phyloP scores from a whole-genome alignment of 1,140 invertebrate genomes.

The Diorhabda elongata region DNA sequence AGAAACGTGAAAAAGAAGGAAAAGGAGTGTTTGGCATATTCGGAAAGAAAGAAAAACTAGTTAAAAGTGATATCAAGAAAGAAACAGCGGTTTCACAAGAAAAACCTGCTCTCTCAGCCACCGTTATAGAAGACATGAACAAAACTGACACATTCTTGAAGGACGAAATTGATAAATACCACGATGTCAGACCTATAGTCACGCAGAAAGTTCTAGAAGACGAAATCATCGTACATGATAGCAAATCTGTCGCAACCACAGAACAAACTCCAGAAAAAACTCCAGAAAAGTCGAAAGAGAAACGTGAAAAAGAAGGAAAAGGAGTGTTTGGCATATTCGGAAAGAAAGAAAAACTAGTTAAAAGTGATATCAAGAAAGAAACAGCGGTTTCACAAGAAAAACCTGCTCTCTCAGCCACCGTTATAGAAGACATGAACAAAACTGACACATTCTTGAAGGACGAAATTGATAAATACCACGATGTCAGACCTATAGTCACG shows the following conservation, averaged over 20 bases:
- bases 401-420: neutral
- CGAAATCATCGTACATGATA: neutral
- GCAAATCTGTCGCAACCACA: too few relatives aligned
- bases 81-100: conserved; percentile 15
- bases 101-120: conserved; percentile 25
- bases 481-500: conserved; percentile 5
- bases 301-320: conserved; percentile 13
- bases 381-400: neutral
- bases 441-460: conserved; percentile 11
- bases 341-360: conserved; percentile 18
- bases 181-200: conserved; percentile 26
- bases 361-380: neutral
- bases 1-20: conserved; percentile 15
- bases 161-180: conserved; percentile 31
- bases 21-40: conserved; percentile 16
- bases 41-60: conserved; percentile 8
- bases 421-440: conserved; percentile 3
- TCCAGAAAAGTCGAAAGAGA: conserved; percentile 6
- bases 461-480: conserved; percentile 20
- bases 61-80: neutral
- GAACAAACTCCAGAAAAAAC: neutral
- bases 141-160: conserved; percentile 30
- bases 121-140: conserved; percentile 30
- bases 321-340: conserved; percentile 25
- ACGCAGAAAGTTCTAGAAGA: neutral